phyloP scores from a whole-genome alignment of 2,888 invertebrate genomes.

The Carterocephalus palaemon region DNA sequence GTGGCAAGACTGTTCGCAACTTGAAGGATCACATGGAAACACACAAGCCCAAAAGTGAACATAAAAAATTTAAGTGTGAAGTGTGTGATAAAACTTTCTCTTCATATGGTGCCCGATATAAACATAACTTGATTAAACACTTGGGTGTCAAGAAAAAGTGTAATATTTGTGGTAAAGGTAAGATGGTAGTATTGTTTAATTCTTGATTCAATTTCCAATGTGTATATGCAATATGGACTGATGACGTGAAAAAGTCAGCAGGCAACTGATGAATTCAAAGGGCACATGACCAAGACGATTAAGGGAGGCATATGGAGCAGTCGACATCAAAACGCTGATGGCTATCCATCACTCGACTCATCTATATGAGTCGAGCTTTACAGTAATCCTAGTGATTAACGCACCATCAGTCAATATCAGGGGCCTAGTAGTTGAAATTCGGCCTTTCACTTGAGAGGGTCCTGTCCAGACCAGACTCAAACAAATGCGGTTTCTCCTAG shows the following conservation, averaged over 20 bases:
- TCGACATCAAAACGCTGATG: background rate
- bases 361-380: background rate
- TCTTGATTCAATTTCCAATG: background rate
- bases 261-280: too few relatives aligned
- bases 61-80: conserved; percentile 46
- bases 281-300: too few relatives aligned
- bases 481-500: too few relatives aligned
- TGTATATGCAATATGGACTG: too few relatives aligned
- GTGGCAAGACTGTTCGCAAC: conserved; percentile 55
- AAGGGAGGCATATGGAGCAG: background rate
- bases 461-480: too few relatives aligned
- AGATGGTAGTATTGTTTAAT: conserved; percentile 22
- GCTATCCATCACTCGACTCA: background rate
- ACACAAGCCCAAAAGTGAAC: conserved; percentile 42
- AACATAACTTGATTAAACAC: conserved; percentile 58
- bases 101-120: conserved; percentile 42
- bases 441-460: too few relatives aligned
- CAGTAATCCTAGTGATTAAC: background rate
- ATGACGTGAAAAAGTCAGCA: too few relatives aligned
- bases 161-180: conserved; percentile 61
- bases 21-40: conserved; percentile 46
- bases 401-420: too few relatives aligned
- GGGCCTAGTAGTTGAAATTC: too few relatives aligned
- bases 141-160: conserved; percentile 56
- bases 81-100: conserved; percentile 53